These are phyloP conservation scores for Linurgus olivaceus DNA, from an alignment of 2,797 vertebrate genomes.

Conservation along the genomic window DNA sequence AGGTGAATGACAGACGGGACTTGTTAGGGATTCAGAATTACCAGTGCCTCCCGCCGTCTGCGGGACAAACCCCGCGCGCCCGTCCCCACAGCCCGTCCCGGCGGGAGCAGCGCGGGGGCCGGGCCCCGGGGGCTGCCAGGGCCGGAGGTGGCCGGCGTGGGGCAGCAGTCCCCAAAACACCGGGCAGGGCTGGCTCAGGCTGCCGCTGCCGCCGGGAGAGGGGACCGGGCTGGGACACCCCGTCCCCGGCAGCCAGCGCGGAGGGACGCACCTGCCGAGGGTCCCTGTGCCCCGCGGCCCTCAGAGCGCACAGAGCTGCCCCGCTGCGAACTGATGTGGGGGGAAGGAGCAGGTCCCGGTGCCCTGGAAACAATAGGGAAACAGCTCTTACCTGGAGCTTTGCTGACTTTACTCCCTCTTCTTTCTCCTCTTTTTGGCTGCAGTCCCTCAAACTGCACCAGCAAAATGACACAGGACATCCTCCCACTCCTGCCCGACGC, in stretches of 20 bases:
- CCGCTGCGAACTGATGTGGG: not conserved
- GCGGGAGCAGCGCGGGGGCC: not conserved
- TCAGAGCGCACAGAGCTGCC: not conserved
- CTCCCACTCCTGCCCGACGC: not conserved
- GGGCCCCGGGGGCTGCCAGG: not conserved
- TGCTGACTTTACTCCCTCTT: not conserved
- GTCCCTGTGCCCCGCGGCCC: not conserved
- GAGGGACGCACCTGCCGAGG: not conserved
- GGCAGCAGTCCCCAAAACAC: not conserved
- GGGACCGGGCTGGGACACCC: too few species aligned
- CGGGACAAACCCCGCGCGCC: not conserved
- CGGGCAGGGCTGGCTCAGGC: not conserved
- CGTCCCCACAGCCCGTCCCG: not conserved
- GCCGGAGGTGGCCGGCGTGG: not conserved
- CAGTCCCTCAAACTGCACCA: not conserved
- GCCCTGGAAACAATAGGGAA: fast-evolving
- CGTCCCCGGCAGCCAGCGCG: fast-evolving
- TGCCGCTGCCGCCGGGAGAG: not conserved
- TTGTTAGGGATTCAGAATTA: too few species aligned
- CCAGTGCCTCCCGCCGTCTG: too few species aligned
- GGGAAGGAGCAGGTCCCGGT: not conserved
- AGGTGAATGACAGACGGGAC: too few species aligned
- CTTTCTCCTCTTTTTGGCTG: not conserved
- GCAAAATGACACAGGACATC: conserved; percentile 25
- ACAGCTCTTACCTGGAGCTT: not conserved